phyloP scores from a whole-genome alignment of 1,140 invertebrate genomes.

The Halyomorpha halys region DNA sequence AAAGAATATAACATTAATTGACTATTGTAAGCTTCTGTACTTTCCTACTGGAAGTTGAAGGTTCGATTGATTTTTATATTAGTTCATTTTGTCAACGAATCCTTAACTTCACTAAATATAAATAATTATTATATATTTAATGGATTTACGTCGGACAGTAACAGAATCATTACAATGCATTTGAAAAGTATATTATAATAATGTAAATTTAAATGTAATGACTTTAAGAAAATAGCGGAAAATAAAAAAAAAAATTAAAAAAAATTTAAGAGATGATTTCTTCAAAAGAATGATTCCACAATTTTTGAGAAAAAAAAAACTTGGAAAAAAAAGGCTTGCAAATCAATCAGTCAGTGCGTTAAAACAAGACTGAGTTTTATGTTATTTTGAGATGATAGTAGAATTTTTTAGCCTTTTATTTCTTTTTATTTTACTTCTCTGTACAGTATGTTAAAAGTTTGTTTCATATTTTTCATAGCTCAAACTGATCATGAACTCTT shows the following conservation, averaged over 20 bases:
- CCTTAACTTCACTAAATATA: slow-evolving; percentile 5
- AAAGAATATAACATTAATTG: slow-evolving; percentile 6
- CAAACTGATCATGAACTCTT: slow-evolving; percentile 12
- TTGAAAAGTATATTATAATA: slow-evolving; percentile 1
- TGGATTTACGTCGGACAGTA: slow-evolving; percentile 8
- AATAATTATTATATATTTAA: slow-evolving; percentile 12
- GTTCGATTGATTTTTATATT: slow-evolving; percentile 4
- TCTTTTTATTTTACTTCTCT: neutral
- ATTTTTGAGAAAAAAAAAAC: neutral
- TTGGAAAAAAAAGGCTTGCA: neutral
- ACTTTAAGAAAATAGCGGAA: slow-evolving; percentile 4
- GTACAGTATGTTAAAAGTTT: too few relatives aligned
- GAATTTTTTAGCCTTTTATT: neutral
- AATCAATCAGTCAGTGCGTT: slow-evolving; percentile 13
- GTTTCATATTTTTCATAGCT: slow-evolving; percentile 6
- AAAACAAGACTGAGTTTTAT: slow-evolving; percentile 3
- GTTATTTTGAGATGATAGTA: slow-evolving; percentile 1
- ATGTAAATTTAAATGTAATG: slow-evolving; percentile 12
- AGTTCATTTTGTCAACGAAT: slow-evolving; percentile 1
- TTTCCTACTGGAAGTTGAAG: neutral
- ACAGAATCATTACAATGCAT: slow-evolving; percentile 19
- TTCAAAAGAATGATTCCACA: slow-evolving; percentile 9
- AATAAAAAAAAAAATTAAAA: neutral
- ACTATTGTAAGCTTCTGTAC: slow-evolving; percentile 17
- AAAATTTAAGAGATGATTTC: neutral